Percentiles rank a stretch among this genome's conserved stretches.
Evolutionary conservation across 2,888 invertebrate species (phyloP).

Genomic region (Empis livida): DNA sequence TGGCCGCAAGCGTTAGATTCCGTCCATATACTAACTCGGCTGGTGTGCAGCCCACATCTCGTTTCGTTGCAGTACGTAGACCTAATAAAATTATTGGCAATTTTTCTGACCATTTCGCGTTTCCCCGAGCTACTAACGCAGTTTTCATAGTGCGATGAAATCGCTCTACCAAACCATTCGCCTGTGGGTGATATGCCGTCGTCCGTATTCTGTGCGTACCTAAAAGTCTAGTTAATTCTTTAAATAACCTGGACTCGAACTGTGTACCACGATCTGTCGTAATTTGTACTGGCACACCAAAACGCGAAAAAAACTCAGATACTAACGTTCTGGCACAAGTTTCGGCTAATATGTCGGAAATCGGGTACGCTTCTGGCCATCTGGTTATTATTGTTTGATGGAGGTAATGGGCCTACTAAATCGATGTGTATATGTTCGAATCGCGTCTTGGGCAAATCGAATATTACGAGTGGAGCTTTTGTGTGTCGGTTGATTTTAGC

Average conservation of each 20-base stretch:
- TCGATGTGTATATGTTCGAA: constrained; percentile 25
- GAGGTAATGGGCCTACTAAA: constrained; percentile 24
- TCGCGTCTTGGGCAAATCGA: constrained; percentile 4
- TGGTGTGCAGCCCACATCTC: background rate
- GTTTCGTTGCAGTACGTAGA: background rate
- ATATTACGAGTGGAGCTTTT: background rate
- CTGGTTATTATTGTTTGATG: constrained; percentile 12
- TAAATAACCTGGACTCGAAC: constrained; percentile 1
- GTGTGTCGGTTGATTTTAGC: background rate
- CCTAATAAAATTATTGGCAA: constrained; percentile 3
- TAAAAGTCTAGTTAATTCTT: background rate
- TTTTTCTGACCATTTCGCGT: constrained; percentile 2
- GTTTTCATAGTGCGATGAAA: background rate
- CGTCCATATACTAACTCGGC: background rate
- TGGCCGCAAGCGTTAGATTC: background rate
- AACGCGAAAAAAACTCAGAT: background rate
- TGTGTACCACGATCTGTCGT: constrained; percentile 2
- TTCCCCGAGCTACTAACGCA: constrained; percentile 16
- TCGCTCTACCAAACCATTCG: constrained; percentile 2
- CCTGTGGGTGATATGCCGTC: constrained; percentile 5
- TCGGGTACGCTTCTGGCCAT: constrained; percentile 13
- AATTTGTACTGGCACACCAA: background rate
- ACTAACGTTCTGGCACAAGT: constrained; percentile 1
- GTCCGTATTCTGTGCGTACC: constrained; percentile 5
- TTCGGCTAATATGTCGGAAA: constrained; percentile 9